Percentiles rank a stretch among this genome's conserved stretches.
Conservation (phyloP, 2,113 vertebrate species). For the Anoura caudifer region DNA sequence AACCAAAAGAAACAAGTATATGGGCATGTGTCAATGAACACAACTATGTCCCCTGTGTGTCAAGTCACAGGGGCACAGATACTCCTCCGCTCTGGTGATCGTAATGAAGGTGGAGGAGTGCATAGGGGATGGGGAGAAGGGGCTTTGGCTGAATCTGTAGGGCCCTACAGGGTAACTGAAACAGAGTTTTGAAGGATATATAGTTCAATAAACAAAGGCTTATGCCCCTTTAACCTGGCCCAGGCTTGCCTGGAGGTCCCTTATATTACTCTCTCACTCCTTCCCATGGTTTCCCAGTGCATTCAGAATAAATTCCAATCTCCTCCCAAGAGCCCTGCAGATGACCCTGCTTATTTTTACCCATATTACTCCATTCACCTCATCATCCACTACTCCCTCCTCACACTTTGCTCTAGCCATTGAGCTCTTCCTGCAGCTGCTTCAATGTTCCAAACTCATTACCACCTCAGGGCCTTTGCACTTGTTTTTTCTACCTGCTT, state of each 20-base stretch:
- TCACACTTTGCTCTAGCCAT: neutral
- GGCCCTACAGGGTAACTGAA: neutral
- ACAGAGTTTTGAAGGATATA: slow-evolving; percentile 18
- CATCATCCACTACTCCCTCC: neutral
- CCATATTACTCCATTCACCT: neutral
- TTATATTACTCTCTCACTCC: neutral
- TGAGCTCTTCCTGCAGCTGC: neutral
- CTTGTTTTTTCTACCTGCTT: neutral
- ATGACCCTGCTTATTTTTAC: neutral
- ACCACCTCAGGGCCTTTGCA: neutral
- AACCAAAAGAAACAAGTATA: neutral
- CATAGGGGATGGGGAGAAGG: neutral
- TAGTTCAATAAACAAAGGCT: neutral
- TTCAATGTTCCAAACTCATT: neutral
- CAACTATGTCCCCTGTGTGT: neutral
- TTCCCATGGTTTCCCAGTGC: neutral
- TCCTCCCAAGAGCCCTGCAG: neutral
- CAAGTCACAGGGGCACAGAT: neutral
- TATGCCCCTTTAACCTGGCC: neutral
- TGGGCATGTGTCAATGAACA: neutral
- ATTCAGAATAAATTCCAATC: neutral
- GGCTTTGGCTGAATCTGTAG: neutral
- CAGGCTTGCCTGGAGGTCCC: neutral
- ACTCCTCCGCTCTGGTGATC: neutral
- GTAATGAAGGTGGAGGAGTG: neutral